phyloP scores from a whole-genome alignment of 2,888 invertebrate species.

The Scotopteryx bipunctaria region DNA sequence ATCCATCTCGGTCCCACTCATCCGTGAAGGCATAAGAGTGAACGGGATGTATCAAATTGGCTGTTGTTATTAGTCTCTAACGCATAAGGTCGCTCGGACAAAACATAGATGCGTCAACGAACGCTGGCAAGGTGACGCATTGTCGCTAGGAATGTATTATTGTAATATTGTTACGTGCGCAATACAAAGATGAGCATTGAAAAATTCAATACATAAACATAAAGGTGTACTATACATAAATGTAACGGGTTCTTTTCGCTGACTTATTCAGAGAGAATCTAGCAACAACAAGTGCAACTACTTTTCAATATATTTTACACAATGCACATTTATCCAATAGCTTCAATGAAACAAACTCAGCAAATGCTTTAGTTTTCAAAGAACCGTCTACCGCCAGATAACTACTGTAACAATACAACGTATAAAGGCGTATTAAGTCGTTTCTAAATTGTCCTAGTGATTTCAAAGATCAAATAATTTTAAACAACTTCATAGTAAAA shows the following conservation, averaged over 20 bases:
- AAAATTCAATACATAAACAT: conserved; percentile 53
- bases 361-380: no score
- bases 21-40: conserved; percentile 51
- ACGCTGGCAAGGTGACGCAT: conserved; percentile 80
- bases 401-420: no score
- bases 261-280: conserved; percentile 27
- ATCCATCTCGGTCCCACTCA: conserved; percentile 59
- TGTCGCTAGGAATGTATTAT: conserved; percentile 79
- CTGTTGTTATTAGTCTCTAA: conserved; percentile 70
- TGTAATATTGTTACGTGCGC: conserved; percentile 61
- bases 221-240: conserved; percentile 49
- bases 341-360: no score
- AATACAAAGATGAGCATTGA: conserved; percentile 43
- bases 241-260: conserved; percentile 46
- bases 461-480: no score
- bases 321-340: no score
- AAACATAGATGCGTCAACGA: conserved; percentile 81
- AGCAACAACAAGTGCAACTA: conserved; percentile 6
- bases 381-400: no score
- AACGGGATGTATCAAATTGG: conserved; percentile 67
- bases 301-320: background rate
- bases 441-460: no score
- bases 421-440: no score
- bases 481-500: no score
- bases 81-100: conserved; percentile 79